phyloP scores from a whole-genome alignment of 2,113 vertebrate genomes.

The Vidua macroura region DNA sequence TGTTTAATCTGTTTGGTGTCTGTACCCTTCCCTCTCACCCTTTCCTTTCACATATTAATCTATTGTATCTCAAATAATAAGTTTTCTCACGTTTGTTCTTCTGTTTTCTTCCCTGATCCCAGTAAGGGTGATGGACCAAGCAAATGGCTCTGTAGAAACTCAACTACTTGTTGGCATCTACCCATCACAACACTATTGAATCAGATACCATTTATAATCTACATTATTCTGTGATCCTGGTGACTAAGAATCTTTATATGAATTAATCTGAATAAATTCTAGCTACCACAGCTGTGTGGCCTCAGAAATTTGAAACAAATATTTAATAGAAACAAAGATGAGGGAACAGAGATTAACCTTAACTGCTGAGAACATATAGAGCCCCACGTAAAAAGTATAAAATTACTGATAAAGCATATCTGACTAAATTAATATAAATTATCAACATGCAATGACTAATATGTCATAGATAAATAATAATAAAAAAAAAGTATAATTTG shows the following conservation, averaged over 20 bases:
- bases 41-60: neutral
- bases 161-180: neutral
- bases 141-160: neutral
- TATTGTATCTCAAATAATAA: neutral
- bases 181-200: neutral
- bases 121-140: rapidly evolving
- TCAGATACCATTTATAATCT: neutral
- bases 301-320: neutral
- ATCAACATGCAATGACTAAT: neutral
- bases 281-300: neutral
- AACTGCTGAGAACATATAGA: neutral
- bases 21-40: rapidly evolving
- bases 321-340: neutral
- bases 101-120: neutral
- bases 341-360: neutral
- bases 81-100: neutral
- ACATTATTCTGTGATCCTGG: neutral
- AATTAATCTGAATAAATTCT: neutral
- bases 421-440: neutral
- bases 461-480: neutral
- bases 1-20: neutral
- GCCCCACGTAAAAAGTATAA: neutral
- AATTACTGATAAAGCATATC: neutral
- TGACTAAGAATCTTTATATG: neutral
- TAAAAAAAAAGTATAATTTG: neutral